Evolutionary conservation across 1,140 invertebrate species (phyloP).

Genomic region (Pararge aegeria): DNA sequence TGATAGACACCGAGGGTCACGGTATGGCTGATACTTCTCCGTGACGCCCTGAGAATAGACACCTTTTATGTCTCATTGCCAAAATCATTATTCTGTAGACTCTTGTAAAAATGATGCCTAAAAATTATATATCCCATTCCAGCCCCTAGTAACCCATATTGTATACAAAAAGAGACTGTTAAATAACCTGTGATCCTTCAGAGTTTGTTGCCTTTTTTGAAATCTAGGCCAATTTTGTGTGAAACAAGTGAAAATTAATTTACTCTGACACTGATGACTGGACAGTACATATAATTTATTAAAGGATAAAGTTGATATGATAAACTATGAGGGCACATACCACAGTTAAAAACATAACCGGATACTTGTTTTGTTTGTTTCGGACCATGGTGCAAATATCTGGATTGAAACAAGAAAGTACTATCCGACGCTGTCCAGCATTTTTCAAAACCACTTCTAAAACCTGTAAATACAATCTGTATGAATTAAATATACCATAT

Average conservation of each 20-base stretch:
- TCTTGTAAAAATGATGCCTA: too few species aligned
- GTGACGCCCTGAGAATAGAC: conserved; percentile 84
- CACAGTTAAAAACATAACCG: conserved; percentile 93
- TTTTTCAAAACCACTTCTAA: conserved; percentile 90
- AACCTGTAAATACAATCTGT: conserved; percentile 53
- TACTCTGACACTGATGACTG: too few species aligned
- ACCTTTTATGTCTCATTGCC: too few species aligned
- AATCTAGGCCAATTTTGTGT: too few species aligned
- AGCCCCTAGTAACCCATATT: too few species aligned
- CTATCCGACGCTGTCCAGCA: conserved; percentile 88
- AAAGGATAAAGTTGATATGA: neutral
- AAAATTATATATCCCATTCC: too few species aligned
- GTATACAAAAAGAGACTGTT: too few species aligned
- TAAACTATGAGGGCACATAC: conserved; percentile 42
- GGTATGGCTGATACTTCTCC: conserved; percentile 89
- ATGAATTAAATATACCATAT: neutral
- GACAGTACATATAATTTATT: too few species aligned
- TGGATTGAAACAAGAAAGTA: conserved; percentile 97
- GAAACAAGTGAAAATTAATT: too few species aligned
- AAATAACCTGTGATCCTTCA: too few species aligned
- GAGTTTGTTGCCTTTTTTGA: too few species aligned
- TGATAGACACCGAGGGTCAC: conserved; percentile 89
- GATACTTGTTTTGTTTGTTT: conserved; percentile 96
- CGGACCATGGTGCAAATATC: conserved; percentile 96
- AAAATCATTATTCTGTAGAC: too few species aligned